Conservation (phyloP, 2,113 vertebrate species). For the Oncorhynchus kisutch region DNA sequence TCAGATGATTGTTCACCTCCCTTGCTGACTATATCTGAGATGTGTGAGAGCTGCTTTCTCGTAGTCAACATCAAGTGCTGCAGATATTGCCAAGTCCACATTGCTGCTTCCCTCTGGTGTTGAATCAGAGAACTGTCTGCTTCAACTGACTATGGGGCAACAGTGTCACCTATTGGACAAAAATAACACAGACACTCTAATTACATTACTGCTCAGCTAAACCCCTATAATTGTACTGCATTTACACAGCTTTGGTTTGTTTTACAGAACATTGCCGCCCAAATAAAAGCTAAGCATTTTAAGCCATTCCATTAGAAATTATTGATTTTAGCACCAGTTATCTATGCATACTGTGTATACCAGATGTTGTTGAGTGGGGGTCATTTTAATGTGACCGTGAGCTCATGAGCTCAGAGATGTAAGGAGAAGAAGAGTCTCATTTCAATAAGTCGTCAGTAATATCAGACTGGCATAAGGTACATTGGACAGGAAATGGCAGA, state of each 20-base stretch:
- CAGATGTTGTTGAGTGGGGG: not conserved
- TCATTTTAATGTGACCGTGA: not conserved
- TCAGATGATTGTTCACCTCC: not conserved
- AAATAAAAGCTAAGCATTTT: not conserved
- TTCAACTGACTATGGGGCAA: not conserved
- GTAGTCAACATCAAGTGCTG: slow-evolving; percentile 9
- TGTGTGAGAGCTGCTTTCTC: slow-evolving; percentile 15
- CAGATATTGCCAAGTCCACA: slow-evolving; percentile 1
- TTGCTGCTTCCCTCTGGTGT: not conserved
- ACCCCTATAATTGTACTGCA: not conserved
- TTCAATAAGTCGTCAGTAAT: not conserved
- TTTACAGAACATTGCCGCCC: not conserved
- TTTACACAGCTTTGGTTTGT: not conserved
- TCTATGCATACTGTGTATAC: not conserved
- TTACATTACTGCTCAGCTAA: not conserved
- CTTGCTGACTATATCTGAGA: not conserved
- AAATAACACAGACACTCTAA: not conserved
- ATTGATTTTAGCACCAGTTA: not conserved
- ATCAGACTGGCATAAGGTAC: not conserved
- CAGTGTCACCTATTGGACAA: slow-evolving; percentile 21
- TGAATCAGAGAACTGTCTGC: not conserved
- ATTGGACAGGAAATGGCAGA: not conserved
- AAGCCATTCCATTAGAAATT: not conserved
- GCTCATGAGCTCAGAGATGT: not conserved
- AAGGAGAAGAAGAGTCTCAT: not conserved